These are phyloP conservation scores for Brachyopa scutellaris DNA, from an alignment of 2,888 invertebrate species.

Conservation along the genomic window DNA sequence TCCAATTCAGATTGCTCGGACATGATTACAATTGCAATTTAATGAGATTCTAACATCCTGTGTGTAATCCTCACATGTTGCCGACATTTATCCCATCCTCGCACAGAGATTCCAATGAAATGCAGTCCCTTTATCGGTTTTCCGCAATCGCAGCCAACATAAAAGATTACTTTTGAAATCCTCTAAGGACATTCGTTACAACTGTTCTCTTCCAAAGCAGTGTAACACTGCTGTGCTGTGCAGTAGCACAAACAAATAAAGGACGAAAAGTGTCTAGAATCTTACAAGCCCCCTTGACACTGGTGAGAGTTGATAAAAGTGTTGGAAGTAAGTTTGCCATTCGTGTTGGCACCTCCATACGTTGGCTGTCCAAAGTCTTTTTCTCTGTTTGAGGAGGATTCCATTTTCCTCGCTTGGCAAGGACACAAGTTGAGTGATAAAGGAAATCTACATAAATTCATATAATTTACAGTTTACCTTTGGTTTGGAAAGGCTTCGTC, in stretches of 20 bases:
- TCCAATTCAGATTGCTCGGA: conserved; percentile 57
- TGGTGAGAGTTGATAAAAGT: conserved; percentile 70
- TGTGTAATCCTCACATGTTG: conserved; percentile 63
- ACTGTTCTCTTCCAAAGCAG: conserved; percentile 31
- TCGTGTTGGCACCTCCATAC: conserved; percentile 64
- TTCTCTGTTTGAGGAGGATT: conserved; percentile 30
- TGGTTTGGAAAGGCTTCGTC: not conserved
- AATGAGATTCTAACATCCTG: conserved; percentile 65
- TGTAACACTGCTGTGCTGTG: conserved; percentile 8
- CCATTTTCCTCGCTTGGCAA: not conserved
- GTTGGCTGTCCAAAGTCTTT: conserved; percentile 35
- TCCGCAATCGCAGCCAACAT: conserved; percentile 70
- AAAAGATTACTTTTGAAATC: conserved; percentile 70
- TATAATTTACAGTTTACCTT: conserved; percentile 67
- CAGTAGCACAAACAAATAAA: conserved; percentile 10
- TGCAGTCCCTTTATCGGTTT: conserved; percentile 68
- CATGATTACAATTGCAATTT: conserved; percentile 67
- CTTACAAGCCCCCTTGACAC: conserved; percentile 69
- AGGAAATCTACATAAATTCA: conserved; percentile 70
- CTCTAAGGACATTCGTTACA: conserved; percentile 71
- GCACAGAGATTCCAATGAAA: conserved; percentile 39
- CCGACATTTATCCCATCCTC: conserved; percentile 45
- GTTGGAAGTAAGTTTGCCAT: conserved; percentile 68
- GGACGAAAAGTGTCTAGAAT: conserved; percentile 48
- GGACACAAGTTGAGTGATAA: conserved; percentile 66